Evolutionary conservation across 2,888 invertebrate species (phyloP).

Genomic region (Hartigia nigra): DNA sequence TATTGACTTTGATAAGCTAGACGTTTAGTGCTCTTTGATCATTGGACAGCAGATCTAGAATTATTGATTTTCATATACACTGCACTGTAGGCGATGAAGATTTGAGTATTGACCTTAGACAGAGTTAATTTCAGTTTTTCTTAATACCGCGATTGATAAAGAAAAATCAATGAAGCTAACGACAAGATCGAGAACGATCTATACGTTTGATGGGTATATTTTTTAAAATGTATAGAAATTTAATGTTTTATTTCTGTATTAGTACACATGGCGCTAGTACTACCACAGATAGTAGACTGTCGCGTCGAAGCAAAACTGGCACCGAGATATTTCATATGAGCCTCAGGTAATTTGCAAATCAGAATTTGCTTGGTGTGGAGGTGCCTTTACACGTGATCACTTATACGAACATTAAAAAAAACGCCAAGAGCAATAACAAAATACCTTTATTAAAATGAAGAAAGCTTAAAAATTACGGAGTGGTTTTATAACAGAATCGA

Average conservation of each 20-base stretch:
- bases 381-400: slow-evolving; percentile 15
- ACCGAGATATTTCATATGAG: slow-evolving; percentile 84
- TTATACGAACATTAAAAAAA: slow-evolving; percentile 2
- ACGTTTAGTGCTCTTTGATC: background rate
- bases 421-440: slow-evolving; percentile 3
- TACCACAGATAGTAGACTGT: slow-evolving; percentile 53
- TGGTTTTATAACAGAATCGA: slow-evolving; percentile 3
- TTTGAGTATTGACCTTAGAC: too few relatives aligned
- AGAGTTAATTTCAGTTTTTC: background rate
- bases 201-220: background rate
- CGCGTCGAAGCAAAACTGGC: slow-evolving; percentile 71
- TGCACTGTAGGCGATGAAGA: background rate
- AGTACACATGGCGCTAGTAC: slow-evolving; percentile 52
- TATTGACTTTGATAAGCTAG: background rate
- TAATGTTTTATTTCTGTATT: slow-evolving; percentile 40
- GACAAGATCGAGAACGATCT: background rate
- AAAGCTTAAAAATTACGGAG: slow-evolving; percentile 5
- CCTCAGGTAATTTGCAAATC: slow-evolving; percentile 71
- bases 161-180: background rate
- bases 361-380: slow-evolving; percentile 40
- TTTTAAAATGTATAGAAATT: background rate
- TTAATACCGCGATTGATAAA: background rate
- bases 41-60: background rate
- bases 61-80: background rate
- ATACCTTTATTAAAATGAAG: background rate